These are phyloP conservation scores for Spodoptera litura DNA, from an alignment of 1,140 invertebrate species.

Conservation along the genomic window DNA sequence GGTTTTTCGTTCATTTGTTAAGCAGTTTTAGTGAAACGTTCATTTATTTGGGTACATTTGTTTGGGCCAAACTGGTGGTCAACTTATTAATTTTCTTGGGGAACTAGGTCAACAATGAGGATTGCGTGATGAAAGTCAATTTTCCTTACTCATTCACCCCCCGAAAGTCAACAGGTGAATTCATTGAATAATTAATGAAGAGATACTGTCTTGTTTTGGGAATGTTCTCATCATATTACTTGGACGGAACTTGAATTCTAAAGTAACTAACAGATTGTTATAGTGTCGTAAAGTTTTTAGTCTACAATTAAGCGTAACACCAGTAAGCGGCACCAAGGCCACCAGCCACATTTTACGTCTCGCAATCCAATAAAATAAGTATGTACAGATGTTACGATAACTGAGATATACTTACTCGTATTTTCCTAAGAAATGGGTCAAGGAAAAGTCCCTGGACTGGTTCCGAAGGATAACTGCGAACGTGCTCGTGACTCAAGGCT, in stretches of 20 bases:
- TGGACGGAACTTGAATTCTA: neutral
- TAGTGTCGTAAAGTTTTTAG: neutral
- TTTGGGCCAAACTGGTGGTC: neutral
- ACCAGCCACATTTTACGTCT: conserved; percentile 16
- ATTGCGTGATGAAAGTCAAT: conserved; percentile 58
- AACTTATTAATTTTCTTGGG: conserved; percentile 32
- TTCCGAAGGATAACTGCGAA: conserved; percentile 45
- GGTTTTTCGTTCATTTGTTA: conserved; percentile 9
- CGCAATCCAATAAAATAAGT: conserved; percentile 30
- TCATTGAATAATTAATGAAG: conserved; percentile 62
- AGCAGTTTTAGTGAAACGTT: conserved; percentile 4
- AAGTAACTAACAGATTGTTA: neutral
- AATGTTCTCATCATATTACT: neutral
- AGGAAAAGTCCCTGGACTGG: conserved; percentile 51
- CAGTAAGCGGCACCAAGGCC: conserved; percentile 28
- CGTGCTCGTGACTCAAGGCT: conserved; percentile 50
- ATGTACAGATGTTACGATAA: conserved; percentile 13
- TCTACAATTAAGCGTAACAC: conserved; percentile 3
- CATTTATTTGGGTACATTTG: neutral
- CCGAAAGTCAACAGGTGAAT: conserved; percentile 60
- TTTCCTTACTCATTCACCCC: conserved; percentile 49
- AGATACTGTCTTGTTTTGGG: conserved; percentile 27
- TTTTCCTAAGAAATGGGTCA: conserved; percentile 50
- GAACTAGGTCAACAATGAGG: conserved; percentile 51
- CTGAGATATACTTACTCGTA: conserved; percentile 19